Percentiles rank a stretch among this genome's conserved stretches.
Evolutionary conservation across 1,140 invertebrate genomes (phyloP).

Genomic region (Potamilus streckersoni): DNA sequence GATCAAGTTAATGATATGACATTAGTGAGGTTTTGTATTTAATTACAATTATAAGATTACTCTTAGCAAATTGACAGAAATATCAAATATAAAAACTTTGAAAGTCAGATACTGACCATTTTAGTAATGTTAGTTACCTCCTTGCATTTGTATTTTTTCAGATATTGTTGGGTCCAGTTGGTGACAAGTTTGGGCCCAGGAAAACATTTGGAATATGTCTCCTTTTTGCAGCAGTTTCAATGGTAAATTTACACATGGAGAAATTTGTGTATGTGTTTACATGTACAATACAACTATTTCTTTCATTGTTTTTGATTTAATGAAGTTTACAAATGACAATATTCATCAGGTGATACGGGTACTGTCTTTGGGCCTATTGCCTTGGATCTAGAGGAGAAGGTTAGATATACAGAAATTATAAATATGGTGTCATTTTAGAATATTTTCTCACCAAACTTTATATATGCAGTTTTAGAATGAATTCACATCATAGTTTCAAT

Average conservation of each 20-base stretch:
- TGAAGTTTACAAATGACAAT: too few species aligned
- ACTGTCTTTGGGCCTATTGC: too few species aligned
- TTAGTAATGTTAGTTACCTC: neutral
- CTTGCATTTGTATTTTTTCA: slow-evolving; percentile 32
- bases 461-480: too few species aligned
- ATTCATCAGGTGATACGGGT: too few species aligned
- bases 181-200: slow-evolving; percentile 69
- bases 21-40: neutral
- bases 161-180: slow-evolving; percentile 68
- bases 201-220: slow-evolving; percentile 68
- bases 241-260: slow-evolving; percentile 55
- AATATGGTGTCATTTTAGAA: too few species aligned
- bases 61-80: neutral
- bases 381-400: too few species aligned
- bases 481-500: too few species aligned
- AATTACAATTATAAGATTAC: neutral
- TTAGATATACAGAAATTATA: too few species aligned
- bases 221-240: slow-evolving; percentile 66
- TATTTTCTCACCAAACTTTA: too few species aligned
- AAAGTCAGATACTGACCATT: neutral
- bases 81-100: neutral
- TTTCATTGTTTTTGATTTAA: too few species aligned
- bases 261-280: too few species aligned
- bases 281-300: too few species aligned
- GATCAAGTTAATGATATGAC: neutral